Percentiles rank a stretch among this genome's conserved stretches.
Evolutionary conservation across 2,113 vertebrate genomes (phyloP).

Genomic region (Callaeas wilsoni): DNA sequence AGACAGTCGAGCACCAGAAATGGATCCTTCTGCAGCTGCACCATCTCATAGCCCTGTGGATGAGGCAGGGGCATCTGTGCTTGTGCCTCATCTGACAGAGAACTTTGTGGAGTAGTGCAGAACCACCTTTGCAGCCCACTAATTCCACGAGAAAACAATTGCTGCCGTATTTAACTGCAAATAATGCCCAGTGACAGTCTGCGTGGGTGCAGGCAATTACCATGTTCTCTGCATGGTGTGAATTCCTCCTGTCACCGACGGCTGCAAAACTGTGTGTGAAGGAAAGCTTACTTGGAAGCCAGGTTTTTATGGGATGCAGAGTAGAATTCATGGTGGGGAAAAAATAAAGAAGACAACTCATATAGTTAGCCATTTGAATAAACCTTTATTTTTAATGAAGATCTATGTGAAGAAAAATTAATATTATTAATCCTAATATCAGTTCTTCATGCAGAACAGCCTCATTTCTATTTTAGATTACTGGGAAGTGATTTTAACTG

Average conservation of each 20-base stretch:
- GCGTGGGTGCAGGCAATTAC: not conserved
- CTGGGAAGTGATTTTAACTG: not conserved
- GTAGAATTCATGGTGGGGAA: not conserved
- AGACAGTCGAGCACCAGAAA: not conserved
- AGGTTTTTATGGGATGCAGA: not conserved
- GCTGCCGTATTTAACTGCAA: not conserved
- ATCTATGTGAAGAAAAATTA: not conserved
- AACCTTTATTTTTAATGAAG: not conserved
- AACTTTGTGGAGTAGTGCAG: rapidly evolving
- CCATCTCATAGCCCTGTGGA: rapidly evolving
- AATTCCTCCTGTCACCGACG: not conserved
- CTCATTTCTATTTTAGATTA: not conserved
- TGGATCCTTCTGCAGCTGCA: not conserved
- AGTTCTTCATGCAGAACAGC: not conserved
- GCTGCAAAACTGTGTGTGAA: not conserved
- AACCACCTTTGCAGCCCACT: not conserved
- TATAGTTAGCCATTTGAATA: not conserved
- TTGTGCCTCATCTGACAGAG: not conserved
- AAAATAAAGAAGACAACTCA: not conserved
- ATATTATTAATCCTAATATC: not conserved
- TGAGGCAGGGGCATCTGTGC: not conserved
- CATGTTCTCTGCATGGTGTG: not conserved
- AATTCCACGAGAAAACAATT: not conserved
- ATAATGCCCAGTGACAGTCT: not conserved
- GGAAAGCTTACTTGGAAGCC: not conserved